A percentile compares a stretch with the other conserved stretches of the same genome.
Evolutionary conservation across 2,888 invertebrate genomes (phyloP).

Genomic region (Lasioglossum lativentre): DNA sequence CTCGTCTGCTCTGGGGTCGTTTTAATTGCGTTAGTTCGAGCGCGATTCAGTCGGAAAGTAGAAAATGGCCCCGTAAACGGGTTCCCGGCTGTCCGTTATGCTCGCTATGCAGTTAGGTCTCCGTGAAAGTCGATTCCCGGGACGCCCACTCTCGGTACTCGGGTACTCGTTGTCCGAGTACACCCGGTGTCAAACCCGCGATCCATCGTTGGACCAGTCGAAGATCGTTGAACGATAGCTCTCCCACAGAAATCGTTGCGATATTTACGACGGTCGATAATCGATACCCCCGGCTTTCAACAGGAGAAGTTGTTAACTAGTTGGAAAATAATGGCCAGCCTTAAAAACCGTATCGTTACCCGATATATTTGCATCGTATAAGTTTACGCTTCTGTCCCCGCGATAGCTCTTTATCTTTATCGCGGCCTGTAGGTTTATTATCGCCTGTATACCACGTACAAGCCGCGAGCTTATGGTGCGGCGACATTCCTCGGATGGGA

Average conservation of each 20-base stretch:
- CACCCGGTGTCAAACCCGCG: conserved; percentile 10
- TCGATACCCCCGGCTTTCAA: conserved; percentile 56
- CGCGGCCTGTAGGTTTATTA: conserved; percentile 54
- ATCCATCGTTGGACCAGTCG: conserved; percentile 39
- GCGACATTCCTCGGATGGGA: background rate
- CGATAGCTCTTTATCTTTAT: conserved; percentile 61
- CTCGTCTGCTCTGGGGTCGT: conserved; percentile 15
- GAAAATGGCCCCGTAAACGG: conserved; percentile 51
- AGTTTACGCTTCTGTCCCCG: conserved; percentile 59
- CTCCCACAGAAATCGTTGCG: conserved; percentile 57
- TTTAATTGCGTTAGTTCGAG: conserved; percentile 73
- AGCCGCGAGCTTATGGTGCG: conserved; percentile 23
- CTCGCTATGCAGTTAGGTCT: conserved; percentile 44
- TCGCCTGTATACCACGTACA: conserved; percentile 22
- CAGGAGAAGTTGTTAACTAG: conserved; percentile 53
- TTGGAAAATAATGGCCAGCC: conserved; percentile 58
- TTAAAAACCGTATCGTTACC: conserved; percentile 61
- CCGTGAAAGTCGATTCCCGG: conserved; percentile 69
- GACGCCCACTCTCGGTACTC: conserved; percentile 42
- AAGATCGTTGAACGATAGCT: conserved; percentile 58
- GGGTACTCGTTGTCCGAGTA: conserved; percentile 14
- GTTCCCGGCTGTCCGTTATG: conserved; percentile 62
- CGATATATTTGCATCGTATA: conserved; percentile 61
- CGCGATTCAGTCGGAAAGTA: background rate
- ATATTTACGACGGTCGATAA: conserved; percentile 63